Conservation (phyloP, 2,888 invertebrate genomes). For the Melanophora roralis region DNA sequence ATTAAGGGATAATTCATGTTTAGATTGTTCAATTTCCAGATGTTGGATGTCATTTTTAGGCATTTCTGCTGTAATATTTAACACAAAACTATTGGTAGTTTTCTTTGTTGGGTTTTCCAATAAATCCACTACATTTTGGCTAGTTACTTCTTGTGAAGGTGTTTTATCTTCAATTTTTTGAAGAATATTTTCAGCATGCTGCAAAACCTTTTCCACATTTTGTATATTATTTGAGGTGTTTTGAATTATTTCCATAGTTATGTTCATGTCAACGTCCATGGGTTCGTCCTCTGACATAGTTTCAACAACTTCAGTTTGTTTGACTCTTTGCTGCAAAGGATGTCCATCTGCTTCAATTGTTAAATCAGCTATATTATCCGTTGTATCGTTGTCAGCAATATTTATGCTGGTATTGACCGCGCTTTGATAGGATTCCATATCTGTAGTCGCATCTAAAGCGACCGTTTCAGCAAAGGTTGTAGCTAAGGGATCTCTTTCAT, state of each 20-base stretch:
- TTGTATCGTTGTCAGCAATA: background rate
- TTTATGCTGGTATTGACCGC: constrained; percentile 24
- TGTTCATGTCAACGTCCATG: constrained; percentile 71
- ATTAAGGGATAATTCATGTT: constrained; percentile 37
- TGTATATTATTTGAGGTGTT: constrained; percentile 51
- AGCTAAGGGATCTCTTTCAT: constrained; percentile 64
- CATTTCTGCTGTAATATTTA: background rate
- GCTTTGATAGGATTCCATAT: constrained; percentile 50
- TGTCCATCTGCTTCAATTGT: constrained; percentile 24
- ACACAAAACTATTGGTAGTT: background rate
- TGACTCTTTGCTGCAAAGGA: background rate
- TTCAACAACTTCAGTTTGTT: background rate
- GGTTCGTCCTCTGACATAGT: constrained; percentile 65
- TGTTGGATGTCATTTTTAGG: background rate
- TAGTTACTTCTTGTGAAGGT: background rate
- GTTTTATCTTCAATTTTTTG: constrained; percentile 24
- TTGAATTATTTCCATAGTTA: constrained; percentile 67
- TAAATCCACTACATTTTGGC: background rate
- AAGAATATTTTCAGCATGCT: constrained; percentile 44
- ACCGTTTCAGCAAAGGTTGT: constrained; percentile 52
- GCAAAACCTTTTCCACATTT: constrained; percentile 45
- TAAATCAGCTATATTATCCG: constrained; percentile 38
- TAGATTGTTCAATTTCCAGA: constrained; percentile 33
- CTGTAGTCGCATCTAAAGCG: constrained; percentile 27
- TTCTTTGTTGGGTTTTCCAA: constrained; percentile 1